Percentiles rank a stretch among this genome's conserved stretches.
Conservation (phyloP, 1,140 invertebrate genomes). For the Listronotus bonariensis region DNA sequence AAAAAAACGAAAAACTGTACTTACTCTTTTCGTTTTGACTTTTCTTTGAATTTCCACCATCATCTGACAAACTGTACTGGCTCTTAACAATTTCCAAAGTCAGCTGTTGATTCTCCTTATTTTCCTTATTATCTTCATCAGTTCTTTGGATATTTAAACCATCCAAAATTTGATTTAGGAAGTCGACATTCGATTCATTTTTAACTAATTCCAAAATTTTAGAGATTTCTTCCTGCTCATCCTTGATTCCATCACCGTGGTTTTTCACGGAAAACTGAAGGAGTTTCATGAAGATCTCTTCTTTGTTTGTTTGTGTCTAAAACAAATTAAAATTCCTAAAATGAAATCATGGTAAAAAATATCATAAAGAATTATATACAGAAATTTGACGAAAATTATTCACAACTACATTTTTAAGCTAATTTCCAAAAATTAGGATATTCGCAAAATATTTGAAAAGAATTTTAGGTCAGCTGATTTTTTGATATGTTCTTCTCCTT, state of each 20-base stretch:
- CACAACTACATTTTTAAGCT: too few relatives aligned
- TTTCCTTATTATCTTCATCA: background rate
- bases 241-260: background rate
- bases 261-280: conserved; percentile 17
- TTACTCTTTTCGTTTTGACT: conserved; percentile 22
- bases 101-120: conserved; percentile 7
- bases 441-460: too few relatives aligned
- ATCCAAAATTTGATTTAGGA: conserved; percentile 10
- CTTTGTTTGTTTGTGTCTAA: conserved; percentile 13
- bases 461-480: too few relatives aligned
- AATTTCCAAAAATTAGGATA: too few relatives aligned
- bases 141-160: background rate
- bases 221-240: background rate
- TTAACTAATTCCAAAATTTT: conserved; percentile 16
- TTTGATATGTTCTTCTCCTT: too few relatives aligned
- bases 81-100: conserved; percentile 29
- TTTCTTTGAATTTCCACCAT: background rate
- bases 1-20: conserved; percentile 6
- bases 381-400: too few relatives aligned
- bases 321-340: too few relatives aligned
- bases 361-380: too few relatives aligned
- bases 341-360: too few relatives aligned
- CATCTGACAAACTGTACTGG: conserved; percentile 16
- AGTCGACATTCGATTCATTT: conserved; percentile 9
- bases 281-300: conserved; percentile 18